Percentiles rank a stretch among this genome's conserved stretches.
phyloP scores from a whole-genome alignment of 2,113 vertebrate species.

The Corythornis cristatus region DNA sequence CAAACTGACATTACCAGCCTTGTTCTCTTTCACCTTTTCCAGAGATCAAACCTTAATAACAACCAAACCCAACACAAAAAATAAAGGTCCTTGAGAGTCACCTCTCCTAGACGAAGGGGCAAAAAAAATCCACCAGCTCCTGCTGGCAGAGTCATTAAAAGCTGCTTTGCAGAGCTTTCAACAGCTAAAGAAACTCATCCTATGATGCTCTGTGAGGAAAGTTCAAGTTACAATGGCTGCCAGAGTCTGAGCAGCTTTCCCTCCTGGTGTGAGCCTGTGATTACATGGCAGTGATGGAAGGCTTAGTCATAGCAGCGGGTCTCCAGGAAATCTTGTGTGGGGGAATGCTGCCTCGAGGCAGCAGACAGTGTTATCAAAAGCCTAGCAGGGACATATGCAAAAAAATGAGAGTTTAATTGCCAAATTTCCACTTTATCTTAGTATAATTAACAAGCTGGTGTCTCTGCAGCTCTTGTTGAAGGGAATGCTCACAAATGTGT shows the following conservation, averaged over 20 bases:
- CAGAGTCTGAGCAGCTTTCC: constrained; percentile 46
- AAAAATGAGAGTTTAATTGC: constrained; percentile 19
- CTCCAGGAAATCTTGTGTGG: constrained; percentile 20
- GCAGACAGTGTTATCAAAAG: constrained; percentile 7
- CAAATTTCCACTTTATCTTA: constrained; percentile 49
- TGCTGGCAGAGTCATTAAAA: constrained; percentile 1
- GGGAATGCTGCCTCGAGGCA: constrained; percentile 31
- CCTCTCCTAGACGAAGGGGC: not conserved
- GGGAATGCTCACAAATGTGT: not conserved
- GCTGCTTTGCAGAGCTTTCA: not conserved
- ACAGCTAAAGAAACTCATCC: not conserved
- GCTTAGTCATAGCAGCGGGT: constrained; percentile 37
- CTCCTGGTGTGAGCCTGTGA: not conserved
- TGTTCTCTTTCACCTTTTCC: not conserved
- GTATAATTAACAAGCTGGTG: constrained; percentile 36
- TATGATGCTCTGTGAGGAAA: not conserved
- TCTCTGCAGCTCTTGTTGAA: not conserved
- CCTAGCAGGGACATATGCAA: not conserved
- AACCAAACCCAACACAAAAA: not conserved
- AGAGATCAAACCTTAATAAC: not conserved
- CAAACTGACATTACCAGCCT: not conserved
- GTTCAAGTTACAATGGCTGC: constrained; percentile 28
- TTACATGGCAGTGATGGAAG: not conserved
- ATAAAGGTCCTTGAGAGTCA: not conserved
- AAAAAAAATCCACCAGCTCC: not conserved